Evolutionary conservation across 2,113 vertebrate species (phyloP), one percentile per base, ranked within the genome.

Genomic region (Megalops atlanticus): DNA sequence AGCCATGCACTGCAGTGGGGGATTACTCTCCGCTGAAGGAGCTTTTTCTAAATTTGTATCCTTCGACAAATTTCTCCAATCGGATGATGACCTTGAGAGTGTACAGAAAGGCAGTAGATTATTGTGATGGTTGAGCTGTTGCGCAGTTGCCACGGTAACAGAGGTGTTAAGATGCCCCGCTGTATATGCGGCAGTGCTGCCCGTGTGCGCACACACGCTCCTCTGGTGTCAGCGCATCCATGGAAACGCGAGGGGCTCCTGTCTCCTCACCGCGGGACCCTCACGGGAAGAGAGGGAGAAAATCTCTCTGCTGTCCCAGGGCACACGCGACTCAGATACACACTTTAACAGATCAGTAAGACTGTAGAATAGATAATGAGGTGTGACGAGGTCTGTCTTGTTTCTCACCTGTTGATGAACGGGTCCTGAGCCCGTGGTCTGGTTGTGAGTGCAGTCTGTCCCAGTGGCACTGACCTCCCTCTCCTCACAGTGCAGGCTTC

Each of bases 31-130:
- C 54, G 15, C 52, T 40, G 14, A 18, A 27, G 35, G 14, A 14
- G 24, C 41, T n/a, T 33, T 70, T 77, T 36, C 75, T 77, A 33
- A 41, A 58, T 82, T 41, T 40, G 33, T 45, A 21, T 52, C 47
- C 43, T 33, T 49, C 36, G 5, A 49, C 8, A 54, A 72, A 72
- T 47, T 8, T 2, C n/a, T n/a, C n/a, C n/a, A n/a, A 64, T 27
- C 58, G 24, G 58, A 24, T 64, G 58, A 64, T 40, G 43, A 77
- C 68, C 81, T 77, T 77, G 41, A 77, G 76, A 24, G 14, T 15
- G 2, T 12, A 39, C 24, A 45, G 14, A 75, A 64, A 64, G 54
- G 35, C 49, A 27, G 16, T 68, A 35, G 58, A 3, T 4, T 64
- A 52, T 64, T 64, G 7, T 8, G 11, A n/a, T 27, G 11, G 58